A percentile compares a stretch with the other conserved stretches of the same genome.
Conservation (phyloP, 2,113 vertebrate species). For the Vombatus ursinus region DNA sequence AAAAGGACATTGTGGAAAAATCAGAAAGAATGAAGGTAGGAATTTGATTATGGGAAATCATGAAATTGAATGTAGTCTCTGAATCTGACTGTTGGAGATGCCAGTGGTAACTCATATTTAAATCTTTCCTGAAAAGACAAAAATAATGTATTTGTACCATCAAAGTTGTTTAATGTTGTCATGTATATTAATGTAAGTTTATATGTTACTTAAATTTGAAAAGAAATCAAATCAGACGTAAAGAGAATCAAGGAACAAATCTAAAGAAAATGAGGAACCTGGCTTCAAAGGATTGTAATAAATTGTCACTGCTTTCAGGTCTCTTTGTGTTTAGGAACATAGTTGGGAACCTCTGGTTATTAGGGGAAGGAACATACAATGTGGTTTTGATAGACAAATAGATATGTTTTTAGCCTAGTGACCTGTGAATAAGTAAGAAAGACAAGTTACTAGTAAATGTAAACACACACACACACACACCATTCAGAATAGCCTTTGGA, state of each 20-base stretch:
- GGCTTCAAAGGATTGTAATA: neutral
- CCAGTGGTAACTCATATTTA: neutral
- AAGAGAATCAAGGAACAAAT: neutral
- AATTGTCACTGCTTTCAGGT: neutral
- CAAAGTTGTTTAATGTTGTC: neutral
- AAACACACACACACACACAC: neutral
- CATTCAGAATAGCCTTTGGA: neutral
- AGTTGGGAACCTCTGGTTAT: neutral
- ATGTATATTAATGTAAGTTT: neutral
- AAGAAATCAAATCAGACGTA: neutral
- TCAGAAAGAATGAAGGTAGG: neutral
- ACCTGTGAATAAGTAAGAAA: neutral
- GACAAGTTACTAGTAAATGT: neutral
- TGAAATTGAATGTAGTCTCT: neutral
- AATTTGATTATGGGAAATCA: neutral
- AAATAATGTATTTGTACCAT: neutral
- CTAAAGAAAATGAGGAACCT: neutral
- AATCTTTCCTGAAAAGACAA: neutral
- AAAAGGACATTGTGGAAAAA: neutral
- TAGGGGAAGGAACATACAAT: neutral
- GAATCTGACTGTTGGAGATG: neutral
- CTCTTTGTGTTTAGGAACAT: neutral
- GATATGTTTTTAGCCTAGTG: conserved; percentile 1
- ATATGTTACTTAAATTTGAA: neutral
- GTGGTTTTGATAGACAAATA: conserved; percentile 14